Evolutionary conservation across 2,113 vertebrate species (phyloP), one percentile per base, ranked within the genome.

Genomic region (Macaca nemestrina): DNA sequence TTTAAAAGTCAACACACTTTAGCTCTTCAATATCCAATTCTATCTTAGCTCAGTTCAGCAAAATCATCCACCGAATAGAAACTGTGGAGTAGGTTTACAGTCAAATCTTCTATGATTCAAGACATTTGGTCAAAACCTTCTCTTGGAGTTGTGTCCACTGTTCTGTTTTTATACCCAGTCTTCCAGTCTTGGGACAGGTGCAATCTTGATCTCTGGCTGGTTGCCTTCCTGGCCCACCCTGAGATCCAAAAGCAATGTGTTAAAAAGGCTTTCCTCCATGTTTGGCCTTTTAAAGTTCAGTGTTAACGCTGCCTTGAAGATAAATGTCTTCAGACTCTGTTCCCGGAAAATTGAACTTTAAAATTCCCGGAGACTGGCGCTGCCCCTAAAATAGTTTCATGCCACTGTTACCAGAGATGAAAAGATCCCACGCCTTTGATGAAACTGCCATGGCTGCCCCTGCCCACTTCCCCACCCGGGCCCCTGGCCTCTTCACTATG

Each of bases 281-380:
- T 0, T 0, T 48, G n/a, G 30, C 61, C 55, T 20, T 94, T 68
- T 52, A 59, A 94, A 80, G 35, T 72, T 90, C 76, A 80, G 13
- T 9, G 22, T 86, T 87, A 38, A 55, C 0, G 0, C 84, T 78
- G 27, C n/a, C 85, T 93, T 78, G 45, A 78, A 85, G 84, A 83
- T 48, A 89, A 89, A 76, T 70, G 70, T 20, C 70, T 90, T 59
- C 59, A 55, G 45, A 27, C 22, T 48, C 81, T 55, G 88, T 40
- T 79, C 93, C 86, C 67, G 16, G 55, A 25, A 95, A 88, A 61
- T 1, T 76, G 82, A 96, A 94, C 89, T 94, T 92, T 64, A 81
- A 76, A 90, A 64, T 68, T 38, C 79, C 84, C 0, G 2, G 10
- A 25, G 18, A 48, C 22, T 1, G 8, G 16, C 17, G 17, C n/a